Percentiles rank a stretch among this genome's conserved stretches.
Conservation (phyloP, 2,888 invertebrate genomes). For the Lycocerus yunnanus region DNA sequence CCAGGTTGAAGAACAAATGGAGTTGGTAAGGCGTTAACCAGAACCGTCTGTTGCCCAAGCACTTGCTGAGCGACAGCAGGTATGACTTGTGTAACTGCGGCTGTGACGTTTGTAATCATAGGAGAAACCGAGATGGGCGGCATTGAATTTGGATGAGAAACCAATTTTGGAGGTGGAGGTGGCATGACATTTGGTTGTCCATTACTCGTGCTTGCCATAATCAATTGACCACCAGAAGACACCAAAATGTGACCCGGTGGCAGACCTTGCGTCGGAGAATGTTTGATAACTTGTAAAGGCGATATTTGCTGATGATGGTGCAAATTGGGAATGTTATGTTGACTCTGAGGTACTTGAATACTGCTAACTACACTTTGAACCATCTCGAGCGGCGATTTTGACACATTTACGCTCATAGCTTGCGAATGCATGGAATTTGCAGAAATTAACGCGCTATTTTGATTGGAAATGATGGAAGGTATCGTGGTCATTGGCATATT, state of each 20-base stretch:
- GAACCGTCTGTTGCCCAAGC: constrained; percentile 75
- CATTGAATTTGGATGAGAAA: constrained; percentile 55
- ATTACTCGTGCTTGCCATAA: constrained; percentile 63
- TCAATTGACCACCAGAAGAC: constrained; percentile 74
- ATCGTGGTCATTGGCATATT: constrained; percentile 53
- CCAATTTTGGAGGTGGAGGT: constrained; percentile 64
- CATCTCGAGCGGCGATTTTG: constrained; percentile 75
- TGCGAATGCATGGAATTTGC: constrained; percentile 55
- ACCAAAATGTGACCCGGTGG: constrained; percentile 75
- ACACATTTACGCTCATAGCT: constrained; percentile 52
- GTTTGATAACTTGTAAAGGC: constrained; percentile 55
- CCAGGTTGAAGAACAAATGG: constrained; percentile 81
- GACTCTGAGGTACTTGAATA: constrained; percentile 63
- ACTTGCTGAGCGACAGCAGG: constrained; percentile 68
- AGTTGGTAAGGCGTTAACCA: constrained; percentile 78
- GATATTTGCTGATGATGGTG: constrained; percentile 52
- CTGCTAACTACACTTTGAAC: constrained; percentile 77
- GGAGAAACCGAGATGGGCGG: constrained; percentile 66
- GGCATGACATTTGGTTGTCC: constrained; percentile 66
- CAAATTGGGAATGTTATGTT: constrained; percentile 38
- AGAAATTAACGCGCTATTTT: constrained; percentile 57
- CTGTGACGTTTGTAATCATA: constrained; percentile 68
- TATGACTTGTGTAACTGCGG: constrained; percentile 67
- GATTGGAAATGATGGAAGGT: constrained; percentile 54
- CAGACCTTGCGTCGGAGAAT: constrained; percentile 56